Percentiles rank a stretch among this genome's conserved stretches.
phyloP scores from a whole-genome alignment of 1,140 invertebrate species.

The Hyphantria cunea region DNA sequence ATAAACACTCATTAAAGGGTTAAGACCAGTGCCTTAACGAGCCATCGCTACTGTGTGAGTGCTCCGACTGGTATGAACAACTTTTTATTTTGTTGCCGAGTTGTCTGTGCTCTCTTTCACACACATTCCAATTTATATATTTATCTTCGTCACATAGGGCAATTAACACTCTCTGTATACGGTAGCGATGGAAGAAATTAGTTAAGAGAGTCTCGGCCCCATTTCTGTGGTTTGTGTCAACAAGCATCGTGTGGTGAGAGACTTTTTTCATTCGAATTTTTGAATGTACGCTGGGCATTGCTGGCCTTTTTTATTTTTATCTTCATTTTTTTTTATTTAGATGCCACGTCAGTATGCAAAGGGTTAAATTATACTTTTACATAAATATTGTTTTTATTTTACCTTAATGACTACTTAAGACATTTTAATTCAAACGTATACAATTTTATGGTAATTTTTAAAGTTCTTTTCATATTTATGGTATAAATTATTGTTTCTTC shows the following conservation, averaged over 20 bases:
- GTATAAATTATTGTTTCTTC: too few species aligned
- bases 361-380: slow-evolving; percentile 27
- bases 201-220: slow-evolving; percentile 56
- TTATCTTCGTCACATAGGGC: slow-evolving; percentile 48
- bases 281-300: slow-evolving; percentile 24
- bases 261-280: slow-evolving; percentile 46
- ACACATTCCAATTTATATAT: slow-evolving; percentile 21
- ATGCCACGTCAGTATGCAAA: slow-evolving; percentile 18
- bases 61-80: slow-evolving; percentile 51
- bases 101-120: slow-evolving; percentile 39
- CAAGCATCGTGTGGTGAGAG: slow-evolving; percentile 40
- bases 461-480: too few species aligned
- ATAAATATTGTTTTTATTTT: slow-evolving; percentile 10
- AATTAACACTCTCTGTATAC: slow-evolving; percentile 72
- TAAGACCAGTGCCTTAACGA: slow-evolving; percentile 60
- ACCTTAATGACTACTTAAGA: too few species aligned
- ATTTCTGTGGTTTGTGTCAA: slow-evolving; percentile 55
- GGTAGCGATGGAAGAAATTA: slow-evolving; percentile 75
- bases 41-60: slow-evolving; percentile 54
- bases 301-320: slow-evolving; percentile 32
- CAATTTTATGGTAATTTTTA: too few species aligned
- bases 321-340: too few species aligned
- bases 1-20: slow-evolving; percentile 63
- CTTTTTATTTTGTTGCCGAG: slow-evolving; percentile 62
- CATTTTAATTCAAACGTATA: too few species aligned